These are phyloP conservation scores for Etheostoma perlongum DNA, from an alignment of 2,797 vertebrate genomes.

Conservation along the genomic window DNA sequence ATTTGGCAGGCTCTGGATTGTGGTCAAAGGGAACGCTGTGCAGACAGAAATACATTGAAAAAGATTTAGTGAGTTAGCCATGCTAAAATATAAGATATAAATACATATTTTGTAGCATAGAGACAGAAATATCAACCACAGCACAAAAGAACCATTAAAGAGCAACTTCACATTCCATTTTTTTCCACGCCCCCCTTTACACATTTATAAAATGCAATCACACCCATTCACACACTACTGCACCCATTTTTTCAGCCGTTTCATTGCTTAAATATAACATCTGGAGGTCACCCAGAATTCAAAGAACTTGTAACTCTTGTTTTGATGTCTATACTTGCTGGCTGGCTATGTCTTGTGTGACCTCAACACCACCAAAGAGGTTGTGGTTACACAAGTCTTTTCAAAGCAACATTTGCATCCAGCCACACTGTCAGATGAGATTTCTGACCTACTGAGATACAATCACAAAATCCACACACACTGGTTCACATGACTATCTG, in stretches of 20 bases:
- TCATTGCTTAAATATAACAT: neutral
- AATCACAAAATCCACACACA: too few relatives aligned
- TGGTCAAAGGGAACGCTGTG: constrained; percentile 84
- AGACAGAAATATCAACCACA: neutral
- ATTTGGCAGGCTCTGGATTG: constrained; percentile 72
- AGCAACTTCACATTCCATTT: neutral
- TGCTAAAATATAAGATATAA: neutral
- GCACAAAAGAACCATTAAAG: neutral
- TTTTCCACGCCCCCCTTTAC: too few relatives aligned
- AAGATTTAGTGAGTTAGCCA: neutral
- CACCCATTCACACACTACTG: neutral
- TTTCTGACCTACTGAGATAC: too few relatives aligned
- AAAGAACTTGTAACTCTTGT: neutral
- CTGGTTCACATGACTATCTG: too few relatives aligned
- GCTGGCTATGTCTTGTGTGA: too few relatives aligned
- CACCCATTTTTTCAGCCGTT: neutral
- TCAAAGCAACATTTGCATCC: too few relatives aligned
- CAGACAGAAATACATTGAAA: neutral
- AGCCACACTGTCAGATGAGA: too few relatives aligned
- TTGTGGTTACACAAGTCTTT: too few relatives aligned
- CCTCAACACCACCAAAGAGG: too few relatives aligned
- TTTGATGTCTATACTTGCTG: too few relatives aligned
- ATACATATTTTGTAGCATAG: neutral
- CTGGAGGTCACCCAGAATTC: neutral
- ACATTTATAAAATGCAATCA: neutral